Conservation (phyloP, 2,888 invertebrate genomes). For the Panopea generosa region DNA sequence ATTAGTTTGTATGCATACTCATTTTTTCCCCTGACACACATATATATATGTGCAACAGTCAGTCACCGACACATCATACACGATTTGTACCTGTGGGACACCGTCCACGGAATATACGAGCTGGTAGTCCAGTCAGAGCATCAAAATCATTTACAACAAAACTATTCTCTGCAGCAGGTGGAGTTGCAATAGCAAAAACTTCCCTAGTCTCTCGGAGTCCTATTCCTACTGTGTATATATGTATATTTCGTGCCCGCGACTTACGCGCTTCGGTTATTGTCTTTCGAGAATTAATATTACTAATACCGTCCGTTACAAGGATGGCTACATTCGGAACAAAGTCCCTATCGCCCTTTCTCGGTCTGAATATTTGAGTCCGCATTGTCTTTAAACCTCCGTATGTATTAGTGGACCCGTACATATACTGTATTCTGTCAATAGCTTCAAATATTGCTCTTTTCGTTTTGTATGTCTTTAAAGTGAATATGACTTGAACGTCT, state of each 20-base stretch:
- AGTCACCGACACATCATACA: too few relatives aligned
- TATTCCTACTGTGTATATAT: conserved; percentile 62
- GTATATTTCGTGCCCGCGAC: conserved; percentile 43
- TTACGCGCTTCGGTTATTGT: conserved; percentile 71
- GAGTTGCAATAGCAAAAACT: conserved; percentile 70
- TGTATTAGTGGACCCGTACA: conserved; percentile 65
- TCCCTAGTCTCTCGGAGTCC: conserved; percentile 72
- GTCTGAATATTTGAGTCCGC: conserved; percentile 59
- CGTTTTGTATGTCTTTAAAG: conserved; percentile 64
- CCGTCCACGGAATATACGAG: background rate
- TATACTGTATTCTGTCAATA: conserved; percentile 53
- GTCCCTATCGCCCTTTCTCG: conserved; percentile 62
- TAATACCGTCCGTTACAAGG: conserved; percentile 77
- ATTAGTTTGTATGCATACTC: too few relatives aligned
- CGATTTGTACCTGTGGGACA: background rate
- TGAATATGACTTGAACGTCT: conserved; percentile 64
- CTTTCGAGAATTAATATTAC: conserved; percentile 70
- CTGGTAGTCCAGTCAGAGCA: conserved; percentile 58
- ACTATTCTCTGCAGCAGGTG: conserved; percentile 66
- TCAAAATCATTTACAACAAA: conserved; percentile 69
- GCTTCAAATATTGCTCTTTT: conserved; percentile 61
- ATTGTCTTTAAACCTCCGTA: conserved; percentile 59
- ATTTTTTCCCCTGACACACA: too few relatives aligned
- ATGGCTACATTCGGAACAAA: conserved; percentile 68
- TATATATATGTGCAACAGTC: too few relatives aligned